Conservation (phyloP, 2,797 vertebrate species). For the Eupleurogrammus muticus region DNA sequence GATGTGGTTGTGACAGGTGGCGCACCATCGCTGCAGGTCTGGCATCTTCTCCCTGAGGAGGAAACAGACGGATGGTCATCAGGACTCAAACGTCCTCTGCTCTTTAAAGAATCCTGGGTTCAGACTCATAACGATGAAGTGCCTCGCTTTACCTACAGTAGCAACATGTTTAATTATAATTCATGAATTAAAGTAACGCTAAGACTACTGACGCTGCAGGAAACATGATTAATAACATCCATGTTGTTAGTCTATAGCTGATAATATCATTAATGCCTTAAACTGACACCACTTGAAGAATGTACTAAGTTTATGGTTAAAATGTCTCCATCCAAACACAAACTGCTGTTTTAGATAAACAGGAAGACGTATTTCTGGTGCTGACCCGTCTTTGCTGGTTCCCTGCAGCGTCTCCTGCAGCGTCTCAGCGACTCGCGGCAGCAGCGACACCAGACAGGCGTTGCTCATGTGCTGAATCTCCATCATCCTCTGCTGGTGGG, state of each 20-base stretch:
- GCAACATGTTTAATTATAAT: too few species aligned
- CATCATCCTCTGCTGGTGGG: conserved; percentile 94
- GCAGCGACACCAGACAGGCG: conserved; percentile 91
- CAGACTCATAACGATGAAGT: too few species aligned
- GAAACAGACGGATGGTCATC: background rate
- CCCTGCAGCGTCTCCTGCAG: conserved; percentile 88
- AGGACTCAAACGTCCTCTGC: background rate
- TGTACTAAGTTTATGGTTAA: background rate
- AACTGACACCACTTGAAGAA: background rate
- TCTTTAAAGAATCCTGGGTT: background rate
- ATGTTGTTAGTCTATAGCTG: too few species aligned
- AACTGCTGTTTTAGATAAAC: background rate
- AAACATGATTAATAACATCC: too few species aligned
- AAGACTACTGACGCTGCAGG: too few species aligned
- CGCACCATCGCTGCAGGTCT: conserved; percentile 89
- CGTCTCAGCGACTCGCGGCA: conserved; percentile 91
- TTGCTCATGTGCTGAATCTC: conserved; percentile 96
- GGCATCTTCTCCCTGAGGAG: conserved; percentile 85
- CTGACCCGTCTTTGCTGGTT: conserved; percentile 84
- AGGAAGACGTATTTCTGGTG: background rate
- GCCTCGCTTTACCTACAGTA: too few species aligned
- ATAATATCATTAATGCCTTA: background rate
- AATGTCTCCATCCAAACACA: background rate
- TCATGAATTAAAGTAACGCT: too few species aligned
- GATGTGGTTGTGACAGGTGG: conserved; percentile 91